Base-by-base conservation (phyloP, 2,888 invertebrate genomes). In the Nebria brevicollis region DNA sequence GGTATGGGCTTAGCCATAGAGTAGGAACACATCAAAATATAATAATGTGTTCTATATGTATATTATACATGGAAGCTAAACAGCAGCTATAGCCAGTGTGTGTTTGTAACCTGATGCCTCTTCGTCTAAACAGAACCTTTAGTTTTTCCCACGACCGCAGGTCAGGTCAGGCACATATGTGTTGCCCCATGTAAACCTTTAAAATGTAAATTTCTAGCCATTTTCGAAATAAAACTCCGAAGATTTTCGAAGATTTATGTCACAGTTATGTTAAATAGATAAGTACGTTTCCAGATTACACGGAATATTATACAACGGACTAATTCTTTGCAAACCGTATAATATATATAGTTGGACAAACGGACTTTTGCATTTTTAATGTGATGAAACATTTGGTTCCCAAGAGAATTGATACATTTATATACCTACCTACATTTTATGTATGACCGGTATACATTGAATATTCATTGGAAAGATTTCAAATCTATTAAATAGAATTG, bases 111-210 rank as follows among this genome's bases (percentile, higher is more conserved):
- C 80, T 80, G 80, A 80, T 80, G 80, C 80, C 75, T 34, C 80
- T 70, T 34, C 10, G 73, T 66, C 75, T 43, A 34, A 65, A 64
- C 68, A 75, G 34, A 75, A 80, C 80, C 80, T 80, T 75, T 80
- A 70, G 75, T 80, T 80, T 80, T 80, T 80, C 80, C 80, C 80
- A 80, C 80, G 80, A 80, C 80, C 80, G 80, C 75, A 80, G 80
- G 70, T 75, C 80, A 80, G 75, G 75, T 75, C 80, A 80, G 75
- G 65, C 75, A 75, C 80, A 80, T 75, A 80, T 73, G 73, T 42
- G 5, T 34, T 43, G 79, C 75, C 68, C 73, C 70, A 70, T 41
- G 34, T 66, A 68, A 73, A 80, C 80, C 74, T 75, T 80, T 75
- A 70, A 80, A 80, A 80, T 80, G 80, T 75, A 80, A 80, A 80